Evolutionary conservation across 2,797 vertebrate genomes (phyloP).

Genomic region (Etheostoma perlongum): DNA sequence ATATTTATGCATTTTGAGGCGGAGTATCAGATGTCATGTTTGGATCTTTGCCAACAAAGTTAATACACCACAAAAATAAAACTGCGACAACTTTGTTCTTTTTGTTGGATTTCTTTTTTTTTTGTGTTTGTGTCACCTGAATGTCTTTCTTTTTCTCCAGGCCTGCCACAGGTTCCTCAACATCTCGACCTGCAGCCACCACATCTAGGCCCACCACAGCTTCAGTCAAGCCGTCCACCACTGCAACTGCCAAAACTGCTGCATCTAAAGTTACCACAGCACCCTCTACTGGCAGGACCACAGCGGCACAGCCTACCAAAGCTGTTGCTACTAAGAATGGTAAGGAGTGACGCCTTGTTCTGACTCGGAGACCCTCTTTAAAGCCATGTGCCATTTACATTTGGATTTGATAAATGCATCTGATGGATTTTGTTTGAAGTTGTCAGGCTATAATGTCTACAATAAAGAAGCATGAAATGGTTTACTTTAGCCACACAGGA

Average conservation of each 20-base stretch:
- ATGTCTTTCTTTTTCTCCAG: constrained; percentile 49
- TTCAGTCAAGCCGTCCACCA: constrained; percentile 50
- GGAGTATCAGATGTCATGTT: constrained; percentile 13
- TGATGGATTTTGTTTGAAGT: background rate
- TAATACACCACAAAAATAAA: background rate
- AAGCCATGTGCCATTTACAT: background rate
- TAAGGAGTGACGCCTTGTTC: constrained; percentile 22
- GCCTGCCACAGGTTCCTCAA: constrained; percentile 59
- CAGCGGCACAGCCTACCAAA: constrained; percentile 65
- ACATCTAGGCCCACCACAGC: constrained; percentile 52
- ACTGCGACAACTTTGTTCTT: background rate
- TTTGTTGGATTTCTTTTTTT: background rate
- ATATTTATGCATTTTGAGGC: constrained; percentile 18
- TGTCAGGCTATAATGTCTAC: background rate
- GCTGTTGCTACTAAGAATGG: constrained; percentile 78
- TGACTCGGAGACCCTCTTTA: background rate
- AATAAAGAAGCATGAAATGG: background rate
- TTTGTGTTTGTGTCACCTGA: background rate
- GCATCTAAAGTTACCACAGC: constrained; percentile 64
- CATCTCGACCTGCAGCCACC: constrained; percentile 41
- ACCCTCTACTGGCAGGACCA: constrained; percentile 70
- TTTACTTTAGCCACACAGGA: background rate
- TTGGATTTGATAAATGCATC: background rate
- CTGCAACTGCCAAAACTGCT: constrained; percentile 48
- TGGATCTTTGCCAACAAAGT: constrained; percentile 1